phyloP scores from a whole-genome alignment of 2,113 vertebrate species.

The Coreoperca whiteheadi region DNA sequence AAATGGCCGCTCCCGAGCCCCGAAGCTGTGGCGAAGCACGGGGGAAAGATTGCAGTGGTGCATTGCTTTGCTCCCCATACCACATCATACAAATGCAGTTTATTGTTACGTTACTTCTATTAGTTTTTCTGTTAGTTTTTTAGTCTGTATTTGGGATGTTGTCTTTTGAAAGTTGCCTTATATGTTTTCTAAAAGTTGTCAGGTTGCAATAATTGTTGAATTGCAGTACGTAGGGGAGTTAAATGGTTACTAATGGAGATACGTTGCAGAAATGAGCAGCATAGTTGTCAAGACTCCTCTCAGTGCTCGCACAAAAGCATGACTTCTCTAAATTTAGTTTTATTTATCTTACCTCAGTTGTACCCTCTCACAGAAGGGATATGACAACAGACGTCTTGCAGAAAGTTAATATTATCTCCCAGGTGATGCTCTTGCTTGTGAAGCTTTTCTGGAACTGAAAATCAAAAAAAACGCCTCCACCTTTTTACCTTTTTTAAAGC shows the following conservation, averaged over 20 bases:
- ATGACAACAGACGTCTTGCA: conserved; percentile 5
- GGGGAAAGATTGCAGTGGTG: background rate
- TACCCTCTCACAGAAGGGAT: background rate
- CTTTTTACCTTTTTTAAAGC: conserved; percentile 27
- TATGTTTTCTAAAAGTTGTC: background rate
- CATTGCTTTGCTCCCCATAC: background rate
- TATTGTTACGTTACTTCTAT: background rate
- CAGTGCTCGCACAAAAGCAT: background rate
- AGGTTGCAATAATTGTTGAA: background rate
- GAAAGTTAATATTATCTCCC: conserved; percentile 23
- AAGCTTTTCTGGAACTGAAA: conserved; percentile 39
- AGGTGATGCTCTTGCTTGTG: conserved; percentile 15
- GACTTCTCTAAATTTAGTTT: conserved; percentile 46
- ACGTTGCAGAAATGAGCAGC: background rate
- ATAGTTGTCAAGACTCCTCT: background rate
- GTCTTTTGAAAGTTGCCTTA: background rate
- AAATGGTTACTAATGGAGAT: background rate
- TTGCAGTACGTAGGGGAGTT: background rate
- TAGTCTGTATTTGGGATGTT: background rate
- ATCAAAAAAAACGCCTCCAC: background rate
- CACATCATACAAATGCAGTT: background rate
- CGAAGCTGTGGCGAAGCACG: background rate
- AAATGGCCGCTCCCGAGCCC: conserved; percentile 59
- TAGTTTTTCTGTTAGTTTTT: background rate
- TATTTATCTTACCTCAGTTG: conserved; percentile 20